phyloP scores from a whole-genome alignment of 2,113 vertebrate species.

The Ageneiosus marmoratus region DNA sequence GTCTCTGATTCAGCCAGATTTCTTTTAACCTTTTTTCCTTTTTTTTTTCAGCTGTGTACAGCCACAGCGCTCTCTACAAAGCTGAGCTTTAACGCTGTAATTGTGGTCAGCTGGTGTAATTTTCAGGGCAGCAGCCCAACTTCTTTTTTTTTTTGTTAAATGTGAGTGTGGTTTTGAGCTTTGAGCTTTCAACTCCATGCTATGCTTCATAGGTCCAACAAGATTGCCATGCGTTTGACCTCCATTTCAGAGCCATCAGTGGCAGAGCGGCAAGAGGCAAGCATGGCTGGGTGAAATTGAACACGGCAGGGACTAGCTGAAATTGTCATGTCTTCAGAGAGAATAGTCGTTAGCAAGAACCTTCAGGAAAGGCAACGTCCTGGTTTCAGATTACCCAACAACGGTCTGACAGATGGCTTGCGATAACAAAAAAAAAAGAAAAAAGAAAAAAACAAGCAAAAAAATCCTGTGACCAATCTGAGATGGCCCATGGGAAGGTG shows the following conservation, averaged over 20 bases:
- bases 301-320: slow-evolving; percentile 51
- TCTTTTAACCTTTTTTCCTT: slow-evolving; percentile 56
- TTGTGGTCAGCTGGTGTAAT: slow-evolving; percentile 62
- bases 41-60: slow-evolving; percentile 33
- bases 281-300: slow-evolving; percentile 47
- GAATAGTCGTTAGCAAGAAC: slow-evolving; percentile 57
- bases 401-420: slow-evolving; percentile 62
- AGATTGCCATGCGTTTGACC: slow-evolving; percentile 54
- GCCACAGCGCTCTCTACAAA: slow-evolving; percentile 38
- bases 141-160: slow-evolving; percentile 19
- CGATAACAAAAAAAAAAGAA: slow-evolving; percentile 43
- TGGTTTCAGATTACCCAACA: slow-evolving; percentile 54
- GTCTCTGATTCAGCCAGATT: slow-evolving; percentile 56
- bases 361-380: slow-evolving; percentile 46
- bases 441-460: neutral
- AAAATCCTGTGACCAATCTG: slow-evolving; percentile 56
- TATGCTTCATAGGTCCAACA: slow-evolving; percentile 43
- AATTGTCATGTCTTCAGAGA: slow-evolving; percentile 56
- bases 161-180: slow-evolving; percentile 50
- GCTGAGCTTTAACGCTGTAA: slow-evolving; percentile 60
- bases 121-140: slow-evolving; percentile 49
- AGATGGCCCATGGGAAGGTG: slow-evolving; percentile 49
- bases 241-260: slow-evolving; percentile 50
- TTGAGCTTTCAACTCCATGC: slow-evolving; percentile 33
- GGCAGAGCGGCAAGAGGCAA: slow-evolving; percentile 43